Evolutionary conservation across 2,797 vertebrate genomes (phyloP).

Genomic region (Arnoldichthys spilopterus): DNA sequence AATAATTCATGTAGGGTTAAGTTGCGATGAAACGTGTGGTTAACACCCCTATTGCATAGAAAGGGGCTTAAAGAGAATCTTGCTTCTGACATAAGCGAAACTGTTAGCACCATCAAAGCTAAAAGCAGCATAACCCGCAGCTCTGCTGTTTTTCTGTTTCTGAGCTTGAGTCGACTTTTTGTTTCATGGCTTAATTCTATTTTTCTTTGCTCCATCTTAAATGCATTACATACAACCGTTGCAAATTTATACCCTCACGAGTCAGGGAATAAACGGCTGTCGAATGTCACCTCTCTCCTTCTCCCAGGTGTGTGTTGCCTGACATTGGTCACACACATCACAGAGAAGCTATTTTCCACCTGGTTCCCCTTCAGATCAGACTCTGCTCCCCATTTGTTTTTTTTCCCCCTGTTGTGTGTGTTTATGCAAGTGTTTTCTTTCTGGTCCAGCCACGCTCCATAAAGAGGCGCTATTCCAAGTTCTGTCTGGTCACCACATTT

Average conservation of each 20-base stretch:
- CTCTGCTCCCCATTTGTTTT: conserved; percentile 1
- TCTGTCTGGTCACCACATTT: conserved; percentile 19
- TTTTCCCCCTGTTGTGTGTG: not conserved
- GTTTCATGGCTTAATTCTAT: not conserved
- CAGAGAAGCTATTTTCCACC: conserved; percentile 28
- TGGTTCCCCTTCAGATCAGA: conserved; percentile 32
- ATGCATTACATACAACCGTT: not conserved
- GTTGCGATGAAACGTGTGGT: too few relatives aligned
- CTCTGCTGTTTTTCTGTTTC: not conserved
- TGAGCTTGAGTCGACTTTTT: not conserved
- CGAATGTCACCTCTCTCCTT: not conserved
- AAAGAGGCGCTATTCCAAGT: conserved; percentile 10
- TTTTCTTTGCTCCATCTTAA: not conserved
- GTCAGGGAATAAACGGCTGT: not conserved
- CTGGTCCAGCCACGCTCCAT: not conserved
- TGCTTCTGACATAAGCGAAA: not conserved
- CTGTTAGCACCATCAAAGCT: not conserved
- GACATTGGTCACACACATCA: conserved; percentile 8
- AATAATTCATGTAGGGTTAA: too few relatives aligned
- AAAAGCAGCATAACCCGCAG: not conserved
- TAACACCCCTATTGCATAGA: too few relatives aligned
- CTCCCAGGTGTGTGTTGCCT: not conserved
- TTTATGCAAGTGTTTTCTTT: conserved; percentile 3
- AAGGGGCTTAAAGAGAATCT: too few relatives aligned
- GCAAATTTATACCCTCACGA: not conserved